Base-by-base conservation (phyloP, 2,888 invertebrate genomes). In the Crioceris asparagi region DNA sequence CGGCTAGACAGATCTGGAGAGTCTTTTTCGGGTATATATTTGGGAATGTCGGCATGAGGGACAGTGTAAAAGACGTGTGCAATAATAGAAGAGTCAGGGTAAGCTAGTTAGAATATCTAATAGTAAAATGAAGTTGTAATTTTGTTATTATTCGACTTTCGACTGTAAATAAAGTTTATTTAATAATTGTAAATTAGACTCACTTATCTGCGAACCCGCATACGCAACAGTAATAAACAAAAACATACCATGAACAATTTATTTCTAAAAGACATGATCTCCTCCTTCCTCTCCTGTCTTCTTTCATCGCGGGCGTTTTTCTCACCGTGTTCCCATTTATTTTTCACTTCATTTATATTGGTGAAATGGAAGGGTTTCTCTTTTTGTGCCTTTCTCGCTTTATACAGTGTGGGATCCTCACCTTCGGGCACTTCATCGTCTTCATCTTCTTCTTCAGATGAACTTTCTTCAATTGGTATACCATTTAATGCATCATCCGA, bases 211-310 rank as follows among this genome's bases (percentile, higher is more conserved):
- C n/a, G n/a, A n/a, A n/a, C n/a, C n/a, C n/a, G n/a, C n/a, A n/a
- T n/a, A n/a, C 4, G 6, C 4, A 11, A 25, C 25, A 25, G 12
- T 6, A 25, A 6, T 12, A 4, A 6, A 25, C 3, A 12, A 11
- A 11, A 4, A 47, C 50, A 52, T 61, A 82, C 82, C 83, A 85
- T 76, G 56, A 87, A 90, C 15, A 91, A 68, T 32, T 85, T 69
- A 53, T 84, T 86, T 37, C 91, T 74, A 51, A 91, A 85, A 49
- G 79, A 83, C 62, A 86, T 84, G 48, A 90, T 81, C 66, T 92
- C 91, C 57, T 87, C 87, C 57, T 90, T 90, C 31, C 87, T 70
- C 58, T 86, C 84, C 51, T 86, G 83, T 7, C 83, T 75, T 15
- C 84, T 66, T 43, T 78, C 76, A 51, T 87, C 79, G 27, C 69